Conservation (phyloP, 2,888 invertebrate genomes). For the Sinotaia quadrata region DNA sequence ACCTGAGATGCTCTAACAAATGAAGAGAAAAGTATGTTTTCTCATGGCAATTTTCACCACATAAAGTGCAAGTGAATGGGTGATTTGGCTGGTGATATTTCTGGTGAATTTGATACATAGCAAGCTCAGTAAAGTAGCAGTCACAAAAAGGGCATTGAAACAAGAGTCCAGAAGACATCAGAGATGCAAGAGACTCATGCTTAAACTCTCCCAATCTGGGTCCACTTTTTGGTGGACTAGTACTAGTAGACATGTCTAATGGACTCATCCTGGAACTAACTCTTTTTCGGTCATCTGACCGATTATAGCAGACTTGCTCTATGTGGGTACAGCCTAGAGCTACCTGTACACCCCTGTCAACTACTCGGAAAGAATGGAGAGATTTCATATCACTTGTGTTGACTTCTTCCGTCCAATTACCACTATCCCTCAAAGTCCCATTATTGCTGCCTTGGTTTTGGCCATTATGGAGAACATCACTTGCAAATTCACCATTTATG, state of each 20-base stretch:
- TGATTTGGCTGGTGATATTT: conserved; percentile 57
- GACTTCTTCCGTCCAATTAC: background rate
- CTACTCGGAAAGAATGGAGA: background rate
- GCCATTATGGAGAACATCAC: background rate
- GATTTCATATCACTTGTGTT: background rate
- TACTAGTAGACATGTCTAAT: conserved; percentile 27
- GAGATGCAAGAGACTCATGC: conserved; percentile 53
- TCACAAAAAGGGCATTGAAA: conserved; percentile 63
- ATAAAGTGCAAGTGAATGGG: conserved; percentile 60
- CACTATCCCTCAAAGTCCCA: background rate
- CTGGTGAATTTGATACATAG: conserved; percentile 63
- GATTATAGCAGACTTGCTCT: conserved; percentile 16
- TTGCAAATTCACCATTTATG: conserved; percentile 16
- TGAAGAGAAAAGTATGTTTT: conserved; percentile 61
- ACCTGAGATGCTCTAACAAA: conserved; percentile 60
- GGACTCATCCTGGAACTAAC: conserved; percentile 21
- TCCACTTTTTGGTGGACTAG: conserved; percentile 35
- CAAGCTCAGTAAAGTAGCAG: conserved; percentile 64
- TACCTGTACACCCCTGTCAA: conserved; percentile 49
- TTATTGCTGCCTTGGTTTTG: background rate
- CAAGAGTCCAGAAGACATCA: conserved; percentile 56
- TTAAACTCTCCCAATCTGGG: conserved; percentile 23
- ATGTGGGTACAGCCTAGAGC: conserved; percentile 49
- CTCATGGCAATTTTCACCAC: conserved; percentile 63
- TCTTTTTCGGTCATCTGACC: background rate